Evolutionary conservation across 2,113 vertebrate genomes (phyloP), one percentile per base, ranked within the genome.

Genomic region (mouse (Mus musculus)): DNA sequence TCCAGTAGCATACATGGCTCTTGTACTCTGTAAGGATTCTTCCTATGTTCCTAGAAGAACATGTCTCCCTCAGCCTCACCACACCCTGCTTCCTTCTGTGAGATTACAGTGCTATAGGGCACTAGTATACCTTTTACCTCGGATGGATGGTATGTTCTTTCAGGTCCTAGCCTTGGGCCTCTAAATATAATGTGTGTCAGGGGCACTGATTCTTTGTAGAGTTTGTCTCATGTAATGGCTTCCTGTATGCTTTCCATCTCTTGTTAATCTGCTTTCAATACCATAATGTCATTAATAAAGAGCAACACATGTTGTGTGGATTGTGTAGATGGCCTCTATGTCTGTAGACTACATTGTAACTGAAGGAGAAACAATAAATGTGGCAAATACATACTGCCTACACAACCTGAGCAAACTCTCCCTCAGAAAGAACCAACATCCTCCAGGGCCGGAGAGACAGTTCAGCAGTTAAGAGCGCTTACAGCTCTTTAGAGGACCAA

Each of bases 1-100:
- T 63, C 61, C 19, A 56, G 39, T 75, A 75, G 49, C 28, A 2
- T 7, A 71, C 36, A 28, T 12, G 16, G 49, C 46, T 49, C 11
- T 0, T 12, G 3, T 42, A 22, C 46, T 76, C 71, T 26, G 28
- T 1, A 0, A 36, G 2, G 9, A 11, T 8, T 49, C 3, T 24
- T 84, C 42, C 76, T 16, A 5, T 77, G 52, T 52, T 36, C 5
- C 30, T 30, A 0, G 4, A 14, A 88, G 22, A 22, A 3, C 0
- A 1, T 12, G 56, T 5, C 24, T 42, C 33, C 4, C 63, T 10
- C 19, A 7, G 56, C 5, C 19, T 26, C 54, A 14, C 20, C 1
- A 4, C 3, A 46, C 42, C 20, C 7, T 24, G 28, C 49, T 82
- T 22, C 20, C n/a, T 26, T 72, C 61, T n/a, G 59, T 19, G 12